These are phyloP conservation scores for Orius insidiosus DNA, from an alignment of 1,140 invertebrate genomes.

Conservation along the genomic window DNA sequence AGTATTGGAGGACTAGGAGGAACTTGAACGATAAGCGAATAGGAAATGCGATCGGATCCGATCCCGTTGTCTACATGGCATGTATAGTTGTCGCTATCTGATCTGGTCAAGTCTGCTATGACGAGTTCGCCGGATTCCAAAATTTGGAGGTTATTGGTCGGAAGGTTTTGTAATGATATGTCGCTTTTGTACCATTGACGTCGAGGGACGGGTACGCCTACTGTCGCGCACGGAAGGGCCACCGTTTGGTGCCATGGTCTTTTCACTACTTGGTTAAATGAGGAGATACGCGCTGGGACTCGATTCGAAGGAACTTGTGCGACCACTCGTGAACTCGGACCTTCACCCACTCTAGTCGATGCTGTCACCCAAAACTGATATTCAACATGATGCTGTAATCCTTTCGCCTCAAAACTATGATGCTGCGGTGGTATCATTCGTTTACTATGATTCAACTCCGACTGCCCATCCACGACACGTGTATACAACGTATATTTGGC, in stretches of 20 bases:
- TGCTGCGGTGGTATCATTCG: constrained; percentile 40
- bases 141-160: constrained; percentile 28
- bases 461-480: constrained; percentile 43
- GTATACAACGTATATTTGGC: constrained; percentile 66
- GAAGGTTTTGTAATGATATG: constrained; percentile 26
- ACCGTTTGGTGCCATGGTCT: constrained; percentile 44
- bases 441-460: constrained; percentile 50
- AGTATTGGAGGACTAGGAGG: constrained; percentile 48
- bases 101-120: constrained; percentile 37
- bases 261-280: constrained; percentile 45
- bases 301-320: constrained; percentile 37
- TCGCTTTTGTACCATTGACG: constrained; percentile 43
- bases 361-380: constrained; percentile 72
- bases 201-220: constrained; percentile 38
- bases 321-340: constrained; percentile 48
- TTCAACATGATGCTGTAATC: constrained; percentile 52
- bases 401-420: constrained; percentile 44
- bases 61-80: constrained; percentile 25
- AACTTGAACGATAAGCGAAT: constrained; percentile 36
- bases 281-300: constrained; percentile 46
- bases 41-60: constrained; percentile 30
- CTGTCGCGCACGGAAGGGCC: constrained; percentile 41
- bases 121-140: constrained; percentile 44
- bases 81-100: constrained; percentile 26
- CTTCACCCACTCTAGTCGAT: constrained; percentile 54